phyloP scores from a whole-genome alignment of 2,113 vertebrate species.

The Pogonocichla stellata region DNA sequence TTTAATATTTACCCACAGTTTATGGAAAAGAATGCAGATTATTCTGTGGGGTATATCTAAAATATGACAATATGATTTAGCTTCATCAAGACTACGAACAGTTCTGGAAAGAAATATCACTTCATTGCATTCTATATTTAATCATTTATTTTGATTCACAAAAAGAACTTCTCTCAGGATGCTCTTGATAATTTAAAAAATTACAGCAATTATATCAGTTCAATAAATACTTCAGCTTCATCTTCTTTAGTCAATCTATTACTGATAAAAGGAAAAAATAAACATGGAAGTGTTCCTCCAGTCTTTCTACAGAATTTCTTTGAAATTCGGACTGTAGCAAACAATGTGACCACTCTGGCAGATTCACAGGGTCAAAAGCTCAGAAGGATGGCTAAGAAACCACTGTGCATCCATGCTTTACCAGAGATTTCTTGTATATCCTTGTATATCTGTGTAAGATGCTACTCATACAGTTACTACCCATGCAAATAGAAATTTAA shows the following conservation, averaged over 20 bases:
- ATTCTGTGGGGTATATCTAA: neutral
- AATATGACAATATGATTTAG: neutral
- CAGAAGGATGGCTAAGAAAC: neutral
- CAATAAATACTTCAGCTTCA: conserved; percentile 45
- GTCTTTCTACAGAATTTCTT: neutral
- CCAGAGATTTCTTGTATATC: neutral
- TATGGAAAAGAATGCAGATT: neutral
- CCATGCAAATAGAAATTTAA: neutral
- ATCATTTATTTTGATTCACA: conserved; percentile 7
- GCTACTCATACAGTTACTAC: neutral
- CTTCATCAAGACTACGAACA: neutral
- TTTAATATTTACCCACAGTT: neutral
- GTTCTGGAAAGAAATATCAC: neutral
- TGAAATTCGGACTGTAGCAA: neutral
- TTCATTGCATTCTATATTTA: neutral
- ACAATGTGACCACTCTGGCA: neutral
- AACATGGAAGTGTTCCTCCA: neutral
- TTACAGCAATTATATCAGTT: conserved; percentile 41
- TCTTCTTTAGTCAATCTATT: conserved; percentile 11
- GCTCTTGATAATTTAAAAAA: conserved; percentile 47
- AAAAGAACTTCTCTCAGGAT: conserved; percentile 42
- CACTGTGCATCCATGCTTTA: neutral
- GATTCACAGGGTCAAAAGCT: neutral
- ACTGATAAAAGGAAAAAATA: neutral
- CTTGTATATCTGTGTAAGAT: neutral